A percentile compares a stretch with the other conserved stretches of the same genome.
These are phyloP conservation scores for Phytoseiulus persimilis DNA, from an alignment of 2,888 invertebrate species.

Conservation along the genomic window DNA sequence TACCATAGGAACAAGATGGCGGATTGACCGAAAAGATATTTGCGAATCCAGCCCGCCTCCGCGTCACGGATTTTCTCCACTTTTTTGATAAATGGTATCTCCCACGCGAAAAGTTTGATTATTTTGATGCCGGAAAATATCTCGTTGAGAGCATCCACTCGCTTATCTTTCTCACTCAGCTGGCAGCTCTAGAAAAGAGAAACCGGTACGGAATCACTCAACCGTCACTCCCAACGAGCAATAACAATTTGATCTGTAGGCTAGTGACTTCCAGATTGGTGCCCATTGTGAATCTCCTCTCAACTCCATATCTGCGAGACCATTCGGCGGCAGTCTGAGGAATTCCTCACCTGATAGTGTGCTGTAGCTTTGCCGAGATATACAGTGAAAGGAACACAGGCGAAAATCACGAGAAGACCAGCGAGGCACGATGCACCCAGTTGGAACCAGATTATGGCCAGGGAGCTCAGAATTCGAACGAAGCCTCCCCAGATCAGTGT, in stretches of 20 bases:
- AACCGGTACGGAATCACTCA: no score
- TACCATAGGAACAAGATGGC: slow-evolving; percentile 44
- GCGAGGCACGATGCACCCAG: slow-evolving; percentile 44
- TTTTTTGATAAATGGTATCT: slow-evolving; percentile 43
- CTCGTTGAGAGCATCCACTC: slow-evolving; percentile 52
- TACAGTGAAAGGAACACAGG: slow-evolving; percentile 44
- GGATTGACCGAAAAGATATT: slow-evolving; percentile 43
- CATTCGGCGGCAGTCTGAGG: background rate
- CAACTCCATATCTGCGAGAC: no score
- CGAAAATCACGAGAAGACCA: slow-evolving; percentile 43
- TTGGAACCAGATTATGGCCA: slow-evolving; percentile 44
- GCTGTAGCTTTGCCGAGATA: slow-evolving; percentile 40
- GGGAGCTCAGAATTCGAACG: slow-evolving; percentile 42
- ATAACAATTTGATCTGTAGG: no score
- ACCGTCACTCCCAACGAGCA: no score
- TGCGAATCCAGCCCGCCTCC: slow-evolving; percentile 42
- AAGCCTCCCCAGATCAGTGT: slow-evolving; percentile 43
- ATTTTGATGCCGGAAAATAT: slow-evolving; percentile 52
- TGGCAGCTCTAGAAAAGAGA: slow-evolving; percentile 41
- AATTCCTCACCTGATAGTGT: slow-evolving; percentile 16
- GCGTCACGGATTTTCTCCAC: slow-evolving; percentile 42
- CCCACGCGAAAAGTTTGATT: slow-evolving; percentile 47
- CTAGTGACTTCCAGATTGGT: no score
- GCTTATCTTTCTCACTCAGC: slow-evolving; percentile 51
- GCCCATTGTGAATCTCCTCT: no score